Evolutionary conservation across 2,113 vertebrate genomes (phyloP), one percentile per base, ranked within the genome.

Genomic region (Triplophysa rosa): DNA sequence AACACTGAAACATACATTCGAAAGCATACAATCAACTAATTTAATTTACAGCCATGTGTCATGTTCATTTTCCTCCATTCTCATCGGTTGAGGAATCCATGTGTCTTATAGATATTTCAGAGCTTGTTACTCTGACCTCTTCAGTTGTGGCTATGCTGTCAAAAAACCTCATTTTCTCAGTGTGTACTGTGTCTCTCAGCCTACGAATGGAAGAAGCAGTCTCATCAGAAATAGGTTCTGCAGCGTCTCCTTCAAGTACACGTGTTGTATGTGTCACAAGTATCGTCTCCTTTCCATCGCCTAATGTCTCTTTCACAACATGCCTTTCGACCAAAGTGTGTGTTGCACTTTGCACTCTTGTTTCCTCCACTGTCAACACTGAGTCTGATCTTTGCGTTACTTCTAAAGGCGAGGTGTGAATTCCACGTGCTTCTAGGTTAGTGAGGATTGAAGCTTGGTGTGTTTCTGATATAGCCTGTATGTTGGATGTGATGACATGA

Each of bases 121-220:
- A 54, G 68, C 77, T 40, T 4, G 68, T 6, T 68, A 64, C 3
- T 16, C 62, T 12, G n/a, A 23, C 33, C 26, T 24, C 52, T 82
- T 90, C 80, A 87, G 80, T 89, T 62, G 61, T 86, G 49, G 89
- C 80, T 29, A 68, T 81, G 10, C 72, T 82, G 9, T 94, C 91
- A 81, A 94, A 94, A 87, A 94, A 94, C 81, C 54, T 91, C 87
- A 93, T 92, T 87, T 94, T 94, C 54, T 94, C 92, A 13, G 88
- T 79, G 85, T 93, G 92, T 80, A 93, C 85, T 11, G 88, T 86
- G 64, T 94, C 89, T 87, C 59, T 90, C 19, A 94, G 85, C 12
- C 86, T 88, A 62, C 89, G 87, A 68, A 93, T 85, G 9, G 92
- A 92, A 1, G 89, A 90, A 0, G 90, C 91, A 0, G 91, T 89